A percentile compares a stretch with the other conserved stretches of the same genome.
phyloP scores from a whole-genome alignment of 2,797 vertebrate species.

The Helostoma temminkii region DNA sequence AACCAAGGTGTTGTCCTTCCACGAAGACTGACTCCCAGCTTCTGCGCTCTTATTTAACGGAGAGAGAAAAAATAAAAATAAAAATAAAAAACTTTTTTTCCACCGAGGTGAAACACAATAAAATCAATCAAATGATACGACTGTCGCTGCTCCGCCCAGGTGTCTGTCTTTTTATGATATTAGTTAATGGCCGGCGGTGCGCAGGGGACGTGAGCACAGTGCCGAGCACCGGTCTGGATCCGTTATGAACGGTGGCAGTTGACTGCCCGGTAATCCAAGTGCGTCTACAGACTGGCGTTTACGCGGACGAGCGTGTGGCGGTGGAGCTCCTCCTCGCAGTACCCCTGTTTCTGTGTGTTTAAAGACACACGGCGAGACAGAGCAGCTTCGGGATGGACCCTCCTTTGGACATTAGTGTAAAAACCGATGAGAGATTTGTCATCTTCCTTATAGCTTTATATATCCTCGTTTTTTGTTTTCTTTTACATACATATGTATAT shows the following conservation, averaged over 20 bases:
- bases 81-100: conserved; percentile 29
- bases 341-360: conserved; percentile 46
- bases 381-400: conserved; percentile 19
- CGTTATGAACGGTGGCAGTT: conserved; percentile 68
- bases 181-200: conserved; percentile 32
- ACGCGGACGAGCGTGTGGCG: conserved; percentile 49
- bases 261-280: conserved; percentile 80
- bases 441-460: too few species aligned
- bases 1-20: conserved; percentile 34
- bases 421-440: neutral
- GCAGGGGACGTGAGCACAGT: conserved; percentile 35
- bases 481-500: neutral
- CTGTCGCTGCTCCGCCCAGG: conserved; percentile 27
- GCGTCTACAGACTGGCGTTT: conserved; percentile 71
- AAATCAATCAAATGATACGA: conserved; percentile 38
- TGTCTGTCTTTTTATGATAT: conserved; percentile 37
- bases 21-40: conserved; percentile 65
- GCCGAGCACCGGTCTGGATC: conserved; percentile 54
- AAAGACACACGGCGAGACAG: conserved; percentile 45
- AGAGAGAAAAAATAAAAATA: conserved; percentile 22
- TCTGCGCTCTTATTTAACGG: conserved; percentile 66
- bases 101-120: conserved; percentile 50
- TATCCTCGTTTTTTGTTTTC: neutral
- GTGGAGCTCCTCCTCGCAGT: conserved; percentile 76
- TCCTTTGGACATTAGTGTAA: neutral